A percentile compares a stretch with the other conserved stretches of the same genome.
Conservation (phyloP, 2,797 vertebrate species). For the Catamblyrhynchus diadema region DNA sequence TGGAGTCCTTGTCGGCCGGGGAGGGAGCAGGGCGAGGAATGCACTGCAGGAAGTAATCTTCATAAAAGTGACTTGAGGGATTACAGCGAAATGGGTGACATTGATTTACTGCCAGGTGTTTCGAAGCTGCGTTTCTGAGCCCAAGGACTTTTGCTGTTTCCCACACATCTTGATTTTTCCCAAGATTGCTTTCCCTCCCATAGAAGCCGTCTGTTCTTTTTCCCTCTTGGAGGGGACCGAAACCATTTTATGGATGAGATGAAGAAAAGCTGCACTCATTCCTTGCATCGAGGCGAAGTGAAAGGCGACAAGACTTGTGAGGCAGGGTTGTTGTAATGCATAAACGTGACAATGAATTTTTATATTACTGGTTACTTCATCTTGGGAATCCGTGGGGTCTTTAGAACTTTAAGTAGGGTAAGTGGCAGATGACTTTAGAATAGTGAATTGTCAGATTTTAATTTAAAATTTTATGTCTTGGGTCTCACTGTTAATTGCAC, state of each 20-base stretch:
- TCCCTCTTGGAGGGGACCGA: background rate
- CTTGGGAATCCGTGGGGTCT: background rate
- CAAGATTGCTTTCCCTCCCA: background rate
- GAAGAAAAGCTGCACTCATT: background rate
- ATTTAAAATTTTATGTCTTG: background rate
- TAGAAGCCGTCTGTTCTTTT: background rate
- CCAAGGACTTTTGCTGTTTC: slow-evolving; percentile 20
- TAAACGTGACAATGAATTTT: background rate
- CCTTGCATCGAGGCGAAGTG: slow-evolving; percentile 8
- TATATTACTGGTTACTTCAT: background rate
- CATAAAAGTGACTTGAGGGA: slow-evolving; percentile 44
- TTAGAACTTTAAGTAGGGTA: background rate
- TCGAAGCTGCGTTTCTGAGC: background rate
- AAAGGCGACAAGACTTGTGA: background rate
- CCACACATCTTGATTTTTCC: background rate
- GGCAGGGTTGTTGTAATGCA: background rate
- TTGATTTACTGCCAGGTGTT: slow-evolving; percentile 59
- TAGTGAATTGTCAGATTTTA: background rate
- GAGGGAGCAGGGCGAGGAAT: background rate
- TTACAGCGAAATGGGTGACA: slow-evolving; percentile 37
- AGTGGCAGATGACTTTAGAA: background rate
- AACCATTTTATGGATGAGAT: background rate
- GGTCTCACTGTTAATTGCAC: background rate
- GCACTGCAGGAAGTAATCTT: slow-evolving; percentile 44
- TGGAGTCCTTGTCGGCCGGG: background rate